A percentile compares a stretch with the other conserved stretches of the same genome.
These are phyloP conservation scores for Sterrhoptilus dennistouni DNA, from an alignment of 2,113 vertebrate genomes.

Conservation along the genomic window DNA sequence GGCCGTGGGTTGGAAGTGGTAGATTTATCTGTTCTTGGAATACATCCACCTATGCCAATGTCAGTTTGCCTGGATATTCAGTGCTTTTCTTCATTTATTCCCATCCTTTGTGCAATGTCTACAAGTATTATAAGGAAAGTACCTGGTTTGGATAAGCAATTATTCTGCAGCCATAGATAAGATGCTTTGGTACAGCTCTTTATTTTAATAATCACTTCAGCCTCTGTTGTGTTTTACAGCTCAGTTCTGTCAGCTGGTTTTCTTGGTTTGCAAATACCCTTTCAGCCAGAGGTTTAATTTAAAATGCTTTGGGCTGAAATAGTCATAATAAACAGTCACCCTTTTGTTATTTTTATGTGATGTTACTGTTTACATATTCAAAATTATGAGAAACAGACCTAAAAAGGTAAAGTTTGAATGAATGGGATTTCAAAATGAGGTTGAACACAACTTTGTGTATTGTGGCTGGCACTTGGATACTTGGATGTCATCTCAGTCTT, in stretches of 20 bases:
- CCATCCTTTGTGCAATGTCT: not conserved
- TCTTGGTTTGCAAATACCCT: not conserved
- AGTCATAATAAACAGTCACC: not conserved
- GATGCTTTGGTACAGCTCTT: not conserved
- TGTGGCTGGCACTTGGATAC: not conserved
- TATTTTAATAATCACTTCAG: not conserved
- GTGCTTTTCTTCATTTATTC: not conserved
- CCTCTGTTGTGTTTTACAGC: not conserved
- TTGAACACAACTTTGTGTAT: not conserved
- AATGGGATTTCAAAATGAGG: not conserved
- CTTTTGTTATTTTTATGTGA: not conserved
- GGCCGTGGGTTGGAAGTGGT: rapidly evolving
- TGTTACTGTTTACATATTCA: not conserved
- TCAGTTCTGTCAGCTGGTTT: not conserved
- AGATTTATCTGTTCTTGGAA: not conserved
- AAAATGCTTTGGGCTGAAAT: not conserved
- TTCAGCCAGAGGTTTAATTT: not conserved
- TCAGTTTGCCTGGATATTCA: not conserved
- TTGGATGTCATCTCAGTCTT: not conserved
- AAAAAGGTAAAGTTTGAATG: not conserved
- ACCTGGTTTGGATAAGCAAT: not conserved
- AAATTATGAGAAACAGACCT: not conserved
- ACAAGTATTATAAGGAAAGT: not conserved
- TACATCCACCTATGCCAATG: not conserved
- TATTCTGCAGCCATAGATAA: not conserved